These are phyloP conservation scores for Drosophila sp. DNA, from an alignment of 1,140 invertebrate species.

Conservation along the genomic window DNA sequence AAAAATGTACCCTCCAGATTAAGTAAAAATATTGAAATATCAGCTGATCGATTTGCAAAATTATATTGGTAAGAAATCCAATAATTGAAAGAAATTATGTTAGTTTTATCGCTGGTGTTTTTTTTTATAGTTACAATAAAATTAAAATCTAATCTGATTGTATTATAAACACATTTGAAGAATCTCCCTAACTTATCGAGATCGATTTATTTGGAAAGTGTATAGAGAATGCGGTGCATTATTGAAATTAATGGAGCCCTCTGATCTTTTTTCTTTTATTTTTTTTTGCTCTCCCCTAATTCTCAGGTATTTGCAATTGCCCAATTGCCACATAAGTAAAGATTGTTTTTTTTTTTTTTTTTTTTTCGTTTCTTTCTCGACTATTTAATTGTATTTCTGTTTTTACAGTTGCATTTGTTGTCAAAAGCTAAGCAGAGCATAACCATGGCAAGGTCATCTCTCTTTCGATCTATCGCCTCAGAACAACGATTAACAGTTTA, in stretches of 20 bases:
- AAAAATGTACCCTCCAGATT: too few relatives aligned
- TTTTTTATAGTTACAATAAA: too few relatives aligned
- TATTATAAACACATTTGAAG: too few relatives aligned
- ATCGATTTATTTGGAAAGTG: neutral
- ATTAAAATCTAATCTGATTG: too few relatives aligned
- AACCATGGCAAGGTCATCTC: conserved; percentile 57
- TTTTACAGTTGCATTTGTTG: conserved; percentile 43
- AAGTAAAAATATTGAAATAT: too few relatives aligned
- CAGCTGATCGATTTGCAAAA: too few relatives aligned
- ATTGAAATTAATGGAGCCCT: neutral
- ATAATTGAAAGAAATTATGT: too few relatives aligned
- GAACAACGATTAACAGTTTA: conserved; percentile 55
- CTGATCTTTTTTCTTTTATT: neutral
- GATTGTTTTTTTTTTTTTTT: neutral
- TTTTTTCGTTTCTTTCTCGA: neutral
- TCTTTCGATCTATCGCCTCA: conserved; percentile 25
- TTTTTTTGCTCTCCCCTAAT: neutral
- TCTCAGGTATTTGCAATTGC: neutral
- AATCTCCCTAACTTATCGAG: too few relatives aligned
- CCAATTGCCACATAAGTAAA: conserved; percentile 1
- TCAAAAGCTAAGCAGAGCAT: conserved; percentile 72
- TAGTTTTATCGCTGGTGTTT: too few relatives aligned
- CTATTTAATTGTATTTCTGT: neutral
- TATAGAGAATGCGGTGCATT: neutral
- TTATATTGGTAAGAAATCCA: too few relatives aligned